Base-by-base conservation (phyloP, 2,113 vertebrate species). In the Nothocercus nigrocapillus region DNA sequence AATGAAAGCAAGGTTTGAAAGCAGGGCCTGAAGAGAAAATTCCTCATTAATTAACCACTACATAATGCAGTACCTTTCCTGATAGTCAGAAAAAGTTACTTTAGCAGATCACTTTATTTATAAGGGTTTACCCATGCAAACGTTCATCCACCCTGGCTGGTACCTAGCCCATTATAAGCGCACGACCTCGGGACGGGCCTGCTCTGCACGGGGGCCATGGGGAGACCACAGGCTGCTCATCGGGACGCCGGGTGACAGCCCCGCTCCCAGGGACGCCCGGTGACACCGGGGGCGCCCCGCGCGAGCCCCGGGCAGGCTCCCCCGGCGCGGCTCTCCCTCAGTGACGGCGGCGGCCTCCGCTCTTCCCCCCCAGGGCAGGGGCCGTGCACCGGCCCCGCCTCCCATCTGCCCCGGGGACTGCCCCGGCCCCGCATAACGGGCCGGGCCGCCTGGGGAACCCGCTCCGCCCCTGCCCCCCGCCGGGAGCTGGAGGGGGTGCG, bases 101-200 rank as follows among this genome's bases (percentile, higher is more conserved):
- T 67, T n/a, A 34, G 51, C 34, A 0, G 3, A 45, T 24, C 1
- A 56, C 4, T 54, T 40, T 5, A 32, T 4, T 21, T 4, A 14
- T 20, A 36, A 2, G 17, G 2, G 16, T 5, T 11, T 3, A 18
- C 1, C 62, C 36, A 9, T 5, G 8, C 44, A 34, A 36, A 9
- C 1, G 18, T 47, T 47, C 45, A 47, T 47, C 18, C 45, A 47
- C 18, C 3, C 45, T 8, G 17, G 45, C 9, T 47, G 45, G 19
- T 47, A 47, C 9, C 8, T 47, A 47, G 45, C 45, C 45, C 45
- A 19, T 47, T 47, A 19, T 19, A 47, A 34, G 56, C 1, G 38
- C 1, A 53, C 58, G 2, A 0, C n/a, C 79, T 2, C 0, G 3
- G 56, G 38, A 6, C 28, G 8, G 5, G 44, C 38, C 63, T 0